Conservation (phyloP, 1,140 invertebrate genomes). For the Ostrea denselamellosa region DNA sequence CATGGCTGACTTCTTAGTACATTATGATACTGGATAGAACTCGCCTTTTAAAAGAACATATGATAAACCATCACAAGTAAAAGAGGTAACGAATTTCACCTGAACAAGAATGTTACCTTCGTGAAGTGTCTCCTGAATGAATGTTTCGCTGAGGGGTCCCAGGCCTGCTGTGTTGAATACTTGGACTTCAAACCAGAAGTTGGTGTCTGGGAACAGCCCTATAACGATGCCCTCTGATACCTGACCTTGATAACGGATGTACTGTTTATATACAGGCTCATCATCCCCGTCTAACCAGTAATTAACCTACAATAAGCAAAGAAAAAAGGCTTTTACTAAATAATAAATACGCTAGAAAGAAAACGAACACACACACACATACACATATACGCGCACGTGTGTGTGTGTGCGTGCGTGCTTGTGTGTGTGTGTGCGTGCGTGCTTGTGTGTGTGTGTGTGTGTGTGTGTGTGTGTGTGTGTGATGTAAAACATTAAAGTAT, state of each 20-base stretch:
- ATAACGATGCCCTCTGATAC: conserved; percentile 87
- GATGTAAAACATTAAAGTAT: too few relatives aligned
- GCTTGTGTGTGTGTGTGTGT: too few relatives aligned
- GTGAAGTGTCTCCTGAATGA: conserved; percentile 63
- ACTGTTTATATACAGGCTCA: conserved; percentile 56
- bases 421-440: too few relatives aligned
- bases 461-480: too few relatives aligned
- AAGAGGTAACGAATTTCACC: background rate
- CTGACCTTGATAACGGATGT: conserved; percentile 65
- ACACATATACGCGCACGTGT: too few relatives aligned
- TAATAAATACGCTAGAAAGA: too few relatives aligned
- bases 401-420: too few relatives aligned
- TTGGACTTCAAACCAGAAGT: conserved; percentile 96
- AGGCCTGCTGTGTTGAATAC: conserved; percentile 97
- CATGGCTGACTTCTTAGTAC: too few relatives aligned
- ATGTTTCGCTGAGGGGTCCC: conserved; percentile 80
- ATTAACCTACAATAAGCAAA: conserved; percentile 67
- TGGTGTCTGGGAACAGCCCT: conserved; percentile 93
- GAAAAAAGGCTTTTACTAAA: too few relatives aligned
- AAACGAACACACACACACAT: too few relatives aligned
- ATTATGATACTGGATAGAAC: too few relatives aligned
- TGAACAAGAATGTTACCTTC: conserved; percentile 50
- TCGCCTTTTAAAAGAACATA: background rate
- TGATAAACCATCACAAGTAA: background rate
- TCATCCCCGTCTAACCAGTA: conserved; percentile 67